These are phyloP conservation scores for Cynaeus angustus DNA, from an alignment of 2,888 invertebrate species.

Conservation along the genomic window DNA sequence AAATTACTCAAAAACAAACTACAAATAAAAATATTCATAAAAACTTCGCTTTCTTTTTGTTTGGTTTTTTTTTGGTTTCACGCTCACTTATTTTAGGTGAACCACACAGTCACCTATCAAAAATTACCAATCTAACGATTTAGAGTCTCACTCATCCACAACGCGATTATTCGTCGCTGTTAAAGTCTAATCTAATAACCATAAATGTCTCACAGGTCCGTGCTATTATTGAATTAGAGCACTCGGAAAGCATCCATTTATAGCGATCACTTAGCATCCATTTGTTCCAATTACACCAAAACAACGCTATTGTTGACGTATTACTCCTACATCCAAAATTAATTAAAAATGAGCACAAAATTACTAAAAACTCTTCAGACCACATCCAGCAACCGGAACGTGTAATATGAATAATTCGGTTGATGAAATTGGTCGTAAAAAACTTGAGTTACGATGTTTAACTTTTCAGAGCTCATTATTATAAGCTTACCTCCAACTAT, in stretches of 20 bases:
- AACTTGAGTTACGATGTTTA: slow-evolving; percentile 21
- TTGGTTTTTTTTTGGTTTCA: no score
- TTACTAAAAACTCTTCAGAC: slow-evolving; percentile 22
- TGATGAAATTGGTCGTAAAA: slow-evolving; percentile 27
- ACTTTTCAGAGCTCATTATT: no score
- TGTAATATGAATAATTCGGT: slow-evolving; percentile 23
- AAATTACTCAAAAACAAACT: no score
- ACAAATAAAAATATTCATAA: no score
- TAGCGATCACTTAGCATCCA: slow-evolving; percentile 53
- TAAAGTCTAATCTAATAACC: slow-evolving; percentile 11
- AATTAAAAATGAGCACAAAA: neutral
- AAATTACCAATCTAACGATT: neutral
- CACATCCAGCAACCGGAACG: slow-evolving; percentile 20
- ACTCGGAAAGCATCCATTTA: slow-evolving; percentile 40
- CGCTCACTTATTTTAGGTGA: no score
- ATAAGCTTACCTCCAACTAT: slow-evolving; percentile 72
- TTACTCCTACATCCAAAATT: neutral
- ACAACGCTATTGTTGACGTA: slow-evolving; percentile 45
- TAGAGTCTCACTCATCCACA: neutral
- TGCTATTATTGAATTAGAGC: slow-evolving; percentile 44
- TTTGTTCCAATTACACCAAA: slow-evolving; percentile 55
- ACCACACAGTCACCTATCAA: neutral
- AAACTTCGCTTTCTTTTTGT: no score
- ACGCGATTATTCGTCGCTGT: slow-evolving; percentile 5
- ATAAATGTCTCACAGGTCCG: slow-evolving; percentile 25